Evolutionary conservation across 2,113 vertebrate species (phyloP), one percentile per base, ranked within the genome.

Genomic region (Coregonus clupeaformis): DNA sequence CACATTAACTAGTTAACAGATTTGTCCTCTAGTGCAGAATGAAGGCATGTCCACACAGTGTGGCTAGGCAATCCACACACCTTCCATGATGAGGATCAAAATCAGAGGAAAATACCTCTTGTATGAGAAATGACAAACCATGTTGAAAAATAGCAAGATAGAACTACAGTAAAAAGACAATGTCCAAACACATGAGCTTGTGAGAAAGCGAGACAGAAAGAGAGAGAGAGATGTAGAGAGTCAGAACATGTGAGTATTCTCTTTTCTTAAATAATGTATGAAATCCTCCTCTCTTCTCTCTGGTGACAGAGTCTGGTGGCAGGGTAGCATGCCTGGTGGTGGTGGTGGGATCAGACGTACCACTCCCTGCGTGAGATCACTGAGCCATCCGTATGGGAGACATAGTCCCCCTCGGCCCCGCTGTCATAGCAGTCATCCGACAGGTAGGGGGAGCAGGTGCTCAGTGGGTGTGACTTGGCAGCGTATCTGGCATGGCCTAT

Each of bases 331-430:
- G 18, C n/a, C 57, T 47, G 29, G 36, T 42, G 2, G 36, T 36
- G n/a, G n/a, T n/a, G 36, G 7, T 63, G 77, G 67, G 59, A 71
- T 89, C 82, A 98, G 91, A 98, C 97, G 88, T 98, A 98, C 97
- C 96, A 98, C 93, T 99, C 97, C 92, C 96, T 95, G 80, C 98
- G 95, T 67, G 98, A 99, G 93, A 99, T 98, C 90, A 99, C 95
- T 0, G 97, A 98, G 73, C 97, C 97, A 88, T 99, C 98, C 89
- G 94, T 94, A 89, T 98, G 97, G 77, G 97, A 97, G 89, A 98
- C 97, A 79, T 96, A 97, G 83, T 99, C 97, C 74, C 96, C 95
- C 83, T 96, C 95, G 1, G 94, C 95, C 72, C 95, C 95, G 6
- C 89, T 92, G 82, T 96, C 94, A 3, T 96, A 98, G 89, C 93